Base-by-base conservation (phyloP, 1,140 invertebrate species). In the Lineus longissimus region DNA sequence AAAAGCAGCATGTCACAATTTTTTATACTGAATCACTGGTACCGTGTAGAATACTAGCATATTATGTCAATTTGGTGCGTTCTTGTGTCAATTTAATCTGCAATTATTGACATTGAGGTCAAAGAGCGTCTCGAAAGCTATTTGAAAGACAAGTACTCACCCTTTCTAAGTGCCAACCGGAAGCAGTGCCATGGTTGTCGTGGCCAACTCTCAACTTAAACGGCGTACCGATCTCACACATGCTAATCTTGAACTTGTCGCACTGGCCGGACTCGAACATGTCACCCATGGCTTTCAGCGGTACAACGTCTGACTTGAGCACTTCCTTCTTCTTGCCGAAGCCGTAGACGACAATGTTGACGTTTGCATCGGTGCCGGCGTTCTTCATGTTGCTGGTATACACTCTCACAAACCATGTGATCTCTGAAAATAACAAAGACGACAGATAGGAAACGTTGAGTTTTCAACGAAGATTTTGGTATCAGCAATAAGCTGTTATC, bases 121-220 rank as follows among this genome's bases (percentile, higher is more conserved):
- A n/a, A n/a, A n/a, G n/a, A n/a, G n/a, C n/a, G n/a, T n/a, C n/a
- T n/a, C n/a, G n/a, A n/a, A n/a, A n/a, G n/a, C n/a, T n/a, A n/a
- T n/a, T n/a, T n/a, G n/a, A n/a, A n/a, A n/a, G n/a, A 27, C n/a
- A n/a, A 51, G 25, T 17, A 31, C 60, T 56, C 55, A 81, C 77
- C 72, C 74, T 76, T 45, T 80, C 70, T 7, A 82, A 68, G 71
- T 79, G 77, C 80, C 80, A 82, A 31, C 73, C 77, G 19, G 79
- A 64, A 33, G 69, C 67, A 7, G 56, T 31, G 1, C 78, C 78
- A 36, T 59, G 66, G 66, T 81, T 78, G 62, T 82, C 81, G 68
- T 82, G 81, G 65, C 74, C 73, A 31, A 82, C 72, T 30, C 81
- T 67, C 7, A 82, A 62, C 58, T 82, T 82, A 66, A 74, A 82